Evolutionary conservation across 2,113 vertebrate species (phyloP), one percentile per base, ranked within the genome.

Genomic region (Tenrec ecaudatus): DNA sequence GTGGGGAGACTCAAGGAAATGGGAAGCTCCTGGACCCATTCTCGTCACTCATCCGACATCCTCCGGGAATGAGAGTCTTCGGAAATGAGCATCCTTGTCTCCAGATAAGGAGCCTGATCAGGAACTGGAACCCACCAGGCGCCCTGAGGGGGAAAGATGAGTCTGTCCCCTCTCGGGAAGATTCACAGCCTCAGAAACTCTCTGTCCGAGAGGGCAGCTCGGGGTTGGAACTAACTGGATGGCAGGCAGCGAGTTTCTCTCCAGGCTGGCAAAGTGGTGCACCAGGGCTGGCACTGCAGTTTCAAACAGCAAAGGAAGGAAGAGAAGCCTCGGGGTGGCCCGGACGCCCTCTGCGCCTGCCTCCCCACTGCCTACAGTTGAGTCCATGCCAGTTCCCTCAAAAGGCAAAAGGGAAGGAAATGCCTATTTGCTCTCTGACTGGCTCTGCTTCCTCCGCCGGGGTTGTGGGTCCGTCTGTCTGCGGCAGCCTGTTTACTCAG

Each of bases 331-430:
- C 57, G 33, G 40, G 47, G 82, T 82, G 81, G 27, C 53, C 57
- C 62, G 77, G 53, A 62, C 33, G 53, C 4, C 36, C 29, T 1
- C 17, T 90, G 69, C 69, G 5, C 11, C 69, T 87, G 47, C 47
- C 71, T 47, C 82, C 82, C 43, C 73, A 57, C 66, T 12, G 40
- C 66, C 81, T 60, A 86, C 73, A 69, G 86, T 27, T 94, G 86
- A 91, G 82, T 47, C 53, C 66, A 47, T 83, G 87, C 43, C 86
- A 93, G 60, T 60, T 86, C 36, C 62, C 22, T 31, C 85, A 73
- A 91, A 93, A 75, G 75, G 66, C 94, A 92, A 96, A 96, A 87
- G 82, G 96, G 96, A 97, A 97, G 96, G 96, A 96, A 96, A 57
- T 86, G 89, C 91, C 79, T 38, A 25, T 90, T 94, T 94, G 78